phyloP scores from a whole-genome alignment of 1,140 invertebrate genomes.

The Pemphigus obesinymphae region DNA sequence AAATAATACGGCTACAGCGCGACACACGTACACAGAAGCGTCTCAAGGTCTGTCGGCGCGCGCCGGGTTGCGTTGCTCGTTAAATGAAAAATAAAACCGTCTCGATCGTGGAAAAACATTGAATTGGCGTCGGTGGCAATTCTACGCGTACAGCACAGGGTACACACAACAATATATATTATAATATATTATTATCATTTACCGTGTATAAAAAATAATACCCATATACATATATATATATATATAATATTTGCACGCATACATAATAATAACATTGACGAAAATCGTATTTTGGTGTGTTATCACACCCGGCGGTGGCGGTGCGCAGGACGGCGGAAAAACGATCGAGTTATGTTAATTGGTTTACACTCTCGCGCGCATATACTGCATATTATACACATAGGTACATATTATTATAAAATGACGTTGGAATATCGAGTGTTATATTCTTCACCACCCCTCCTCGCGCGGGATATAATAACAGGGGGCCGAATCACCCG shows the following conservation, averaged over 20 bases:
- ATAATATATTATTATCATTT: too few species aligned
- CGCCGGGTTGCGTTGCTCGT: neutral
- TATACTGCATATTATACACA: neutral
- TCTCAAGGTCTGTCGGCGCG: neutral
- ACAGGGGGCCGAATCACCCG: slow-evolving; percentile 19
- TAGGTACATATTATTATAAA: neutral
- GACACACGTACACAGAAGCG: neutral
- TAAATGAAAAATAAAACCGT: neutral
- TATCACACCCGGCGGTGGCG: neutral
- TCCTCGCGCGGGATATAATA: neutral
- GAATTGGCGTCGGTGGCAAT: neutral
- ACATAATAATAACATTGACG: neutral
- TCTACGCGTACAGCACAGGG: too few species aligned
- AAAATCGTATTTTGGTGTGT: neutral
- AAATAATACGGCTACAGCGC: neutral
- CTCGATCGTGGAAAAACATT: neutral
- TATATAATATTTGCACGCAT: neutral
- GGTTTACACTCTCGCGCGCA: slow-evolving; percentile 4
- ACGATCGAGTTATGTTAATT: slow-evolving; percentile 29
- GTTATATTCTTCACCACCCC: neutral
- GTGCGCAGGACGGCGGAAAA: slow-evolving; percentile 7
- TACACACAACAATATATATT: too few species aligned
- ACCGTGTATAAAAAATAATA: too few species aligned
- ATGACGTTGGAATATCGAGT: neutral
- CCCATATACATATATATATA: neutral